Base-by-base conservation (phyloP, 64 coral and sea anemone species). In the Actinia tenebrosa region DNA sequence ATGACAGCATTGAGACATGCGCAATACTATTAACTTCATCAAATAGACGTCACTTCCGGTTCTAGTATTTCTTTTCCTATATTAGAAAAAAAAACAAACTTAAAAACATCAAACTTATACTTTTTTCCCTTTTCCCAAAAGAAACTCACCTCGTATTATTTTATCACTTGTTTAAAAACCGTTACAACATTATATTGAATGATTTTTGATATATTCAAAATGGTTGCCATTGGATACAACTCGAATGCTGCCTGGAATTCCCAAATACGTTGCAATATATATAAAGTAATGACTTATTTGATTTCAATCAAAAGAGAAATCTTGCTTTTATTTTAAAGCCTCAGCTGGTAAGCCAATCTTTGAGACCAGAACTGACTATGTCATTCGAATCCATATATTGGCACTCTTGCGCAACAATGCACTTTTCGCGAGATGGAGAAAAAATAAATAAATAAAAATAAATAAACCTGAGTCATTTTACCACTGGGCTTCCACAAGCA, bases 1-100 rank as follows among this genome's bases (percentile, higher is more conserved):
- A 3, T 92, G 94, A 92, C 94, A 90, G 84, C 94, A 88, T 92
- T 78, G 84, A 87, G 80, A 71, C 94, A 96, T 89, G 91, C 94
- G 90, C 81, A 90, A 27, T 72, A 86, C 27, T 9, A 10, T 16
- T 0, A 84, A 1, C 13, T 18, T 18, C 66, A 16, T 56, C 62
- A 17, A 79, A 10, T 13, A 16, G 77, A 79, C 27, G 77, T 79
- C 77, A 79, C 77, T 42, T 79, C 77, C 77, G 77, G 77, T 79
- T 79, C 45, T 22, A 45, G 18, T 66, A 16, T 66, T 66, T 66
- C 60, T 61, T 19, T 64, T 5, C 61, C 18, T 64, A 19, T 19
- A 63, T 63, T 16, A 37, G 30, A 13, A 13, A 16, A 60, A 60
- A 17, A 9, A 23, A n/a, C 1, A 61, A 61, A 61, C 4, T 18